These are phyloP conservation scores for Neria commutata DNA, from an alignment of 2,888 invertebrate species.

Conservation along the genomic window DNA sequence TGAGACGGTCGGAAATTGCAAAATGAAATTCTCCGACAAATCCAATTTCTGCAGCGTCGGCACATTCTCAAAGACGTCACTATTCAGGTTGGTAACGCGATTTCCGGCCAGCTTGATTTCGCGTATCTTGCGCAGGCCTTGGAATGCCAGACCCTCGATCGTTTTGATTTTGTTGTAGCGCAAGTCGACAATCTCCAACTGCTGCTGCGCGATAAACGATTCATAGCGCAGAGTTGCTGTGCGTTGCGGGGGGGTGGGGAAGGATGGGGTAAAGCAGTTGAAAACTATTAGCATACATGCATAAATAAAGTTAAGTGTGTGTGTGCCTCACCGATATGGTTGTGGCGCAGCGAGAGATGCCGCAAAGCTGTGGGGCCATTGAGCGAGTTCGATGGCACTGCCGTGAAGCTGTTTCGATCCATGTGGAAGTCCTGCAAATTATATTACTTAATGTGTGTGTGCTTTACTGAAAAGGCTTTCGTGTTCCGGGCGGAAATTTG, in stretches of 20 bases:
- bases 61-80: slow-evolving; percentile 79
- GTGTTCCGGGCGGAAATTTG: no score
- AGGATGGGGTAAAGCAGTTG: no score
- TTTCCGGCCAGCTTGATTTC: slow-evolving; percentile 78
- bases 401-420: slow-evolving; percentile 78
- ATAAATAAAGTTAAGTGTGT: neutral
- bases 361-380: slow-evolving; percentile 79
- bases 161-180: slow-evolving; percentile 77
- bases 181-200: slow-evolving; percentile 78
- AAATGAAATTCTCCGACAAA: slow-evolving; percentile 84
- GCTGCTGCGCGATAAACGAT: slow-evolving; percentile 73
- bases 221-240: slow-evolving; percentile 72
- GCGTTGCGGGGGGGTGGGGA: no score
- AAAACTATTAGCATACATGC: no score
- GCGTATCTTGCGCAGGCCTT: slow-evolving; percentile 71
- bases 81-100: slow-evolving; percentile 79
- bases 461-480: neutral
- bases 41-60: slow-evolving; percentile 79
- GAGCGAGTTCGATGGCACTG: slow-evolving; percentile 78
- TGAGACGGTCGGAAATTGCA: slow-evolving; percentile 80
- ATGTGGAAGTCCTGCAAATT: slow-evolving; percentile 75
- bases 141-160: slow-evolving; percentile 79
- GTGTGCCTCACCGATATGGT: slow-evolving; percentile 76
- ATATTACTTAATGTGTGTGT: neutral
- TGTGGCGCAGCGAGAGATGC: slow-evolving; percentile 76